phyloP scores from a whole-genome alignment of 1,140 invertebrate genomes.

The Drosophila fuyamai region DNA sequence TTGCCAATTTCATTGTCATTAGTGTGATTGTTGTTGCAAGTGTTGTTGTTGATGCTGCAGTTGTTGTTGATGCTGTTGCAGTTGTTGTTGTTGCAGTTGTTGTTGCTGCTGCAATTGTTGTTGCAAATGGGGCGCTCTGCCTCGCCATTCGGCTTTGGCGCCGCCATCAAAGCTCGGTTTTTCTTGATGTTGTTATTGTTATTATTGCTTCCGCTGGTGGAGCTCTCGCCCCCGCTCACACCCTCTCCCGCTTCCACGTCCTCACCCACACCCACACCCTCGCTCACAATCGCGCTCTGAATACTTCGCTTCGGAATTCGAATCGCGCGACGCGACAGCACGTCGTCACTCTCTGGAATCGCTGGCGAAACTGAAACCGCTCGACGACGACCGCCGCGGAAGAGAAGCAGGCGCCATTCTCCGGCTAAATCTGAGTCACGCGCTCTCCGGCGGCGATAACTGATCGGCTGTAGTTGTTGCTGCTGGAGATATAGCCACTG shows the following conservation, averaged over 20 bases:
- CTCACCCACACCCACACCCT: slow-evolving; percentile 1
- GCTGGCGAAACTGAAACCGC: slow-evolving; percentile 53
- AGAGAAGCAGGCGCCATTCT: slow-evolving; percentile 20
- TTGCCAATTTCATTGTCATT: slow-evolving; percentile 56
- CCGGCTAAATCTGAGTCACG: slow-evolving; percentile 71
- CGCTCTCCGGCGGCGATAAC: slow-evolving; percentile 20
- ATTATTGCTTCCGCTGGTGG: slow-evolving; percentile 10
- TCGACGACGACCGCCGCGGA: not conserved
- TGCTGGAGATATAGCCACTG: slow-evolving; percentile 32
- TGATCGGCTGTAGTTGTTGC: slow-evolving; percentile 26
- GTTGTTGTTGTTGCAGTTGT: slow-evolving; percentile 33
- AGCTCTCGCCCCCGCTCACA: slow-evolving; percentile 25
- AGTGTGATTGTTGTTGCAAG: slow-evolving; percentile 30
- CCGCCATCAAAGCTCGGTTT: slow-evolving; percentile 57
- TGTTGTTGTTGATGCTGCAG: slow-evolving; percentile 2
- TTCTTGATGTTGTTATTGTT: slow-evolving; percentile 1
- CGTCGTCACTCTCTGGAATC: slow-evolving; percentile 64
- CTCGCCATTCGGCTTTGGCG: slow-evolving; percentile 56
- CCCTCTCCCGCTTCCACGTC: slow-evolving; percentile 3
- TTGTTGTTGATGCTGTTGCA: slow-evolving; percentile 6
- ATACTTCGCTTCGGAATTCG: slow-evolving; percentile 11
- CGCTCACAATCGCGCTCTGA: slow-evolving; percentile 4
- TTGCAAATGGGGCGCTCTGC: slow-evolving; percentile 44
- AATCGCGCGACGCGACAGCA: slow-evolving; percentile 15
- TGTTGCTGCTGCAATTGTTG: slow-evolving; percentile 42